phyloP scores from a whole-genome alignment of 2,113 vertebrate species.

The Pangasianodon gigas region DNA sequence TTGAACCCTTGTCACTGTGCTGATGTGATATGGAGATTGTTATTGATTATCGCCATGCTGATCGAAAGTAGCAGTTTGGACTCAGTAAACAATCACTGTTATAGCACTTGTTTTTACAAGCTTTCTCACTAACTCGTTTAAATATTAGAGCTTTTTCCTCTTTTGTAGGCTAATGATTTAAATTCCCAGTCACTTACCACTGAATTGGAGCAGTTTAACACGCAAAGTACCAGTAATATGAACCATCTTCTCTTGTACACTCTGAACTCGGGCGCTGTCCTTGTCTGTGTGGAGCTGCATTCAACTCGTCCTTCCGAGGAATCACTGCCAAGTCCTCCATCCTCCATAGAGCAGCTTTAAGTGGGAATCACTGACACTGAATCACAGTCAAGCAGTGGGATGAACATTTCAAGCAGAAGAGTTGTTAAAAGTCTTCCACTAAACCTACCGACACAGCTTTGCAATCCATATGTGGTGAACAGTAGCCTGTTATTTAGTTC shows the following conservation, averaged over 20 bases:
- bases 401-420: not conserved
- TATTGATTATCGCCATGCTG: not conserved
- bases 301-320: not conserved
- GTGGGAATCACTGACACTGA: not conserved
- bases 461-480: not conserved
- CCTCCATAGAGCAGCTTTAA: slow-evolving; percentile 35
- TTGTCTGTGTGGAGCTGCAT: not conserved
- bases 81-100: not conserved
- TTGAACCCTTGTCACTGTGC: not conserved
- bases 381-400: not conserved
- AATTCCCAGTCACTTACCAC: slow-evolving; percentile 69
- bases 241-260: slow-evolving; percentile 83
- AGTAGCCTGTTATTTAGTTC: not conserved
- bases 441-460: not conserved
- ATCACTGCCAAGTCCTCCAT: not conserved
- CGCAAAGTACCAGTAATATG: slow-evolving; percentile 76
- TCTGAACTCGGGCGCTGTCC: slow-evolving; percentile 52
- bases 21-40: not conserved
- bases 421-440: not conserved
- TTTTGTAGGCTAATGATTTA: not conserved
- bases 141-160: not conserved
- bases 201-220: slow-evolving; percentile 86
- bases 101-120: not conserved
- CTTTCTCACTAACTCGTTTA: not conserved
- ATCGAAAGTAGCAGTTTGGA: not conserved